Base-by-base conservation (phyloP, 2,113 vertebrate genomes). In the Emydura subglobosa region DNA sequence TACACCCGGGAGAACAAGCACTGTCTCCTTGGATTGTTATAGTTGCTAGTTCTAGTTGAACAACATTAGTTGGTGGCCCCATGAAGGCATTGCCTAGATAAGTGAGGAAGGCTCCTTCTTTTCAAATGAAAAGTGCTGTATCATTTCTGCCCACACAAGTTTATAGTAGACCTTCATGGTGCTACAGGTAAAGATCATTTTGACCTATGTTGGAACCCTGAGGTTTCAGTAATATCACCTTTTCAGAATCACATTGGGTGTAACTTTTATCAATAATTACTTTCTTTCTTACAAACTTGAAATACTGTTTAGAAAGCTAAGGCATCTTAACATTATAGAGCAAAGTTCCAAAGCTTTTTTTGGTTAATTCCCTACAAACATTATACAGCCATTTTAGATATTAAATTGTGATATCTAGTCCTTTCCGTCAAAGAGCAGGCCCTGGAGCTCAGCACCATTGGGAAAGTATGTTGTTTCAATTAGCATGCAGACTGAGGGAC, bases 401-500 rank as follows among this genome's bases (percentile, higher is more conserved):
- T 61, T 78, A 86, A 0, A 89, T 85, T 47, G 89, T 42, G 74
- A 34, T 88, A 91, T 93, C 91, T 94, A 92, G 83, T 91, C 87
- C 85, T 92, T 95, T 91, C 81, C 86, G 54, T 50, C 51, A 44
- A 84, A 96, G 93, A 34, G 87, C 54, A 91, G 21, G 29, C 22
- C 51, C 87, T 89, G 61, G 50, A 1, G 25, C 87, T 94, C 91
- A 92, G 87, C 65, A 51, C 81, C 86, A 91, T 57, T 91, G 95
- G 94, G 89, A 96, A 93, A 87, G 91, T 85, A 85, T 27, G 12
- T 91, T 68, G 91, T 83, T 96, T 93, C 94, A 83, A 89, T 92
- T 95, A 92, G 87, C 76, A 95, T 39, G 24, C 93, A 96, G 93
- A 95, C 92, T 72, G 92, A 92, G 82, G 83, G 83, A 96, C 39